phyloP scores from a whole-genome alignment of 2,113 vertebrate genomes.

The Pangasianodon gigas region DNA sequence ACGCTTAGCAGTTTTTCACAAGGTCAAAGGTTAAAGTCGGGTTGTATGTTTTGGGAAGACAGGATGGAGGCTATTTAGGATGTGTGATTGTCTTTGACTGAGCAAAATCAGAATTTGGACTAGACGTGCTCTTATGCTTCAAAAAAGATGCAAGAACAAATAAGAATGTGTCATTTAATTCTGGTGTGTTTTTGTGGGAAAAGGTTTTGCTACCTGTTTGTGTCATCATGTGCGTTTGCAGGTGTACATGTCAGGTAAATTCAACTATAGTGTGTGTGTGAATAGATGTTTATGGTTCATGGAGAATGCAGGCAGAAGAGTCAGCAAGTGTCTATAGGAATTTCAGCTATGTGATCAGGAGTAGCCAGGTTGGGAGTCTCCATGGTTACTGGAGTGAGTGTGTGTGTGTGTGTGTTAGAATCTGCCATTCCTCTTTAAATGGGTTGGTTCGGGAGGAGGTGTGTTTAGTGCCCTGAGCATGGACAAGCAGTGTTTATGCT shows the following conservation, averaged over 20 bases:
- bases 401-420: background rate
- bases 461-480: background rate
- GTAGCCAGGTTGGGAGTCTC: background rate
- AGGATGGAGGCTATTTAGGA: too few species aligned
- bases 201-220: too few species aligned
- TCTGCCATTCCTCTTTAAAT: background rate
- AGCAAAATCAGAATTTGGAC: background rate
- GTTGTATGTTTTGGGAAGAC: too few species aligned
- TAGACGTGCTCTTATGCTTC: background rate
- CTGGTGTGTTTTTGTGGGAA: background rate
- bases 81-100: too few species aligned
- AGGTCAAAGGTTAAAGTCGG: background rate
- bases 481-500: too few species aligned
- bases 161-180: background rate
- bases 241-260: background rate
- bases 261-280: background rate
- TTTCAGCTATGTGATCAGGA: background rate
- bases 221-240: too few species aligned
- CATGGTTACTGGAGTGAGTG: background rate
- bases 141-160: background rate
- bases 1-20: too few species aligned
- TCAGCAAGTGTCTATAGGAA: background rate
- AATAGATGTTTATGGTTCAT: background rate
- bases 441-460: too few species aligned
- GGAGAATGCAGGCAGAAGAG: background rate